Percentiles rank a stretch among this genome's conserved stretches.
Evolutionary conservation across 2,888 invertebrate genomes (phyloP).

Genomic region (Mesorhabditis spiculigera): DNA sequence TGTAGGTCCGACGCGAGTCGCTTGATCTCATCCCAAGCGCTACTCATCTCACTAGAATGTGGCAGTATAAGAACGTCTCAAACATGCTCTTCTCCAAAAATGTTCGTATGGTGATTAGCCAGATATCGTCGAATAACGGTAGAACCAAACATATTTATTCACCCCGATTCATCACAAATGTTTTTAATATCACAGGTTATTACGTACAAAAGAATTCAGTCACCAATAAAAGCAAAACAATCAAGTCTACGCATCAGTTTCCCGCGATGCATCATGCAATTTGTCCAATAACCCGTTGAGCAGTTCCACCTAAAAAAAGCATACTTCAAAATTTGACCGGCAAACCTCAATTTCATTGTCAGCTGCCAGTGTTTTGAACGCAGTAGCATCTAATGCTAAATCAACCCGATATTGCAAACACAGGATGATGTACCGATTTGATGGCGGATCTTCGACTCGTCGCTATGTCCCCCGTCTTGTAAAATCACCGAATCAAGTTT

Average conservation of each 20-base stretch:
- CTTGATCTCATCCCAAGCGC: constrained; percentile 90
- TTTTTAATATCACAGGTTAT: background rate
- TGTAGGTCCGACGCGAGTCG: constrained; percentile 94
- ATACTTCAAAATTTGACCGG: background rate
- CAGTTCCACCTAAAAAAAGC: background rate
- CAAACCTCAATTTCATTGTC: background rate
- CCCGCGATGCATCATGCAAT: too few relatives aligned
- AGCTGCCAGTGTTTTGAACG: background rate
- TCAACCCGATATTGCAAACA: too few relatives aligned
- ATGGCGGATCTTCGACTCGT: constrained; percentile 51
- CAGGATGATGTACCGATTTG: constrained; percentile 25
- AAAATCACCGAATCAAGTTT: constrained; percentile 8
- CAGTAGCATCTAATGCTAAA: background rate
- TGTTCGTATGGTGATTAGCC: background rate
- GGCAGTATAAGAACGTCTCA: background rate
- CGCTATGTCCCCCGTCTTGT: constrained; percentile 29
- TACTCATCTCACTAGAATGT: constrained; percentile 48
- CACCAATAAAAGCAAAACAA: background rate
- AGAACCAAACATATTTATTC: background rate
- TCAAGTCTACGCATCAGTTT: background rate
- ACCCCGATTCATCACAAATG: background rate
- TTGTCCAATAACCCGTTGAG: background rate
- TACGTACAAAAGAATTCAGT: background rate
- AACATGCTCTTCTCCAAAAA: background rate
- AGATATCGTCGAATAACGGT: background rate